Evolutionary conservation across 2,797 vertebrate genomes (phyloP).

Genomic region (Saxicola maurus): DNA sequence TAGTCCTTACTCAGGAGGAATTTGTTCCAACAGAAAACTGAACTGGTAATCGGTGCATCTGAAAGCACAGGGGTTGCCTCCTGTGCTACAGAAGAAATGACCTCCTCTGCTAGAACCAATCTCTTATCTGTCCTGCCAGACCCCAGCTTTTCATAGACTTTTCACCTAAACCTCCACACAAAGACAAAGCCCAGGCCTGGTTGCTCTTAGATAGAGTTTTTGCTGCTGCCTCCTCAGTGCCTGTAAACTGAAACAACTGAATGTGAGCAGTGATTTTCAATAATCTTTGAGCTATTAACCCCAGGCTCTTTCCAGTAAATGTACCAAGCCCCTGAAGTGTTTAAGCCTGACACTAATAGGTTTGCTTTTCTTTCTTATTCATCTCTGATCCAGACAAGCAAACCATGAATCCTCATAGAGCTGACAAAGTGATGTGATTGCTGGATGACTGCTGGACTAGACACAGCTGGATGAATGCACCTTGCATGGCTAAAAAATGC

Average conservation of each 20-base stretch:
- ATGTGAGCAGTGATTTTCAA: background rate
- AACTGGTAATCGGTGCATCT: background rate
- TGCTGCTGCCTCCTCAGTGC: background rate
- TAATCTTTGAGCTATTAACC: background rate
- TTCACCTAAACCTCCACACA: background rate
- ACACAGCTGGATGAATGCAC: background rate
- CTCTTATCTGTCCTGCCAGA: background rate
- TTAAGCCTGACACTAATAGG: background rate
- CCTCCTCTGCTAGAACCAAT: background rate
- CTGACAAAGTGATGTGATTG: background rate
- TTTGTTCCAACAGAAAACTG: conserved; percentile 5
- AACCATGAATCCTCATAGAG: background rate
- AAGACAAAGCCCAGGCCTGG: background rate
- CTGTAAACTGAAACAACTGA: background rate
- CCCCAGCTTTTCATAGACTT: background rate
- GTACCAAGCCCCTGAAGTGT: accelerated
- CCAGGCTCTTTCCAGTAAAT: background rate
- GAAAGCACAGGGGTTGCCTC: background rate
- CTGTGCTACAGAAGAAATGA: background rate
- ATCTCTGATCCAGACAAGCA: background rate
- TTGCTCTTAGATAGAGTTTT: background rate
- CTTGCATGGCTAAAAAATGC: background rate
- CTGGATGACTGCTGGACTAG: background rate
- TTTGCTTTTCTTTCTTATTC: background rate
- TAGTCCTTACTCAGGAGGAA: background rate